Percentiles rank a stretch among this genome's conserved stretches.
phyloP scores from a whole-genome alignment of 2,113 vertebrate genomes.

The Monarcha castaneiventris region DNA sequence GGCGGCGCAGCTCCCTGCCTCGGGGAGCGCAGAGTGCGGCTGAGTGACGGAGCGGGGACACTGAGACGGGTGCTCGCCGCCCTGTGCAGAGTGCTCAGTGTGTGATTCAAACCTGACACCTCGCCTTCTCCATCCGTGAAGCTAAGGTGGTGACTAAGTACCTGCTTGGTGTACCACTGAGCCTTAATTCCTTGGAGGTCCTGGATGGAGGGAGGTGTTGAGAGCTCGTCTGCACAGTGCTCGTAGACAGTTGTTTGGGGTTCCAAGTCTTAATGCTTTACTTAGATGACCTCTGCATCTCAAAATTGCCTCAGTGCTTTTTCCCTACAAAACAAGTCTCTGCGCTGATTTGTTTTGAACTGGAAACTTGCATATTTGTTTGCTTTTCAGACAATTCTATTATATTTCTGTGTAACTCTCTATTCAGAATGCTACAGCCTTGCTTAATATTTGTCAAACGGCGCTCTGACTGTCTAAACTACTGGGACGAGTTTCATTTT shows the following conservation, averaged over 20 bases:
- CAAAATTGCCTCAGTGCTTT: neutral
- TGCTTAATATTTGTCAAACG: conserved; percentile 73
- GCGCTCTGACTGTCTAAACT: conserved; percentile 66
- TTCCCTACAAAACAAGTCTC: neutral
- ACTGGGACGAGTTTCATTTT: conserved; percentile 69
- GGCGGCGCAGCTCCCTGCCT: neutral
- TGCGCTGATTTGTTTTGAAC: neutral
- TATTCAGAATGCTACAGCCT: conserved; percentile 52
- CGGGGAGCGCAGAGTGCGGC: rapidly evolving
- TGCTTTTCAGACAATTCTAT: neutral
- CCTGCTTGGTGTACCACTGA: neutral
- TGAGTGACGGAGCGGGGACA: too few relatives aligned
- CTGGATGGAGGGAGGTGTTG: neutral
- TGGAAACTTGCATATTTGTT: conserved; percentile 17
- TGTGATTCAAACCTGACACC: rapidly evolving
- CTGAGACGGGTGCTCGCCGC: neutral
- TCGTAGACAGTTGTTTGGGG: neutral
- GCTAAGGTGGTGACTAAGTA: neutral
- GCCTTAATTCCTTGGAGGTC: neutral
- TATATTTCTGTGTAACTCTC: neutral
- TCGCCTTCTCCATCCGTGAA: neutral
- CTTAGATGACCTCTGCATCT: neutral
- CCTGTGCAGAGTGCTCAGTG: rapidly evolving
- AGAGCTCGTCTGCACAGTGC: neutral
- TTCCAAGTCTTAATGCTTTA: neutral